Base-by-base conservation (phyloP, 2,113 vertebrate genomes). In the Etheostoma spectabile region DNA sequence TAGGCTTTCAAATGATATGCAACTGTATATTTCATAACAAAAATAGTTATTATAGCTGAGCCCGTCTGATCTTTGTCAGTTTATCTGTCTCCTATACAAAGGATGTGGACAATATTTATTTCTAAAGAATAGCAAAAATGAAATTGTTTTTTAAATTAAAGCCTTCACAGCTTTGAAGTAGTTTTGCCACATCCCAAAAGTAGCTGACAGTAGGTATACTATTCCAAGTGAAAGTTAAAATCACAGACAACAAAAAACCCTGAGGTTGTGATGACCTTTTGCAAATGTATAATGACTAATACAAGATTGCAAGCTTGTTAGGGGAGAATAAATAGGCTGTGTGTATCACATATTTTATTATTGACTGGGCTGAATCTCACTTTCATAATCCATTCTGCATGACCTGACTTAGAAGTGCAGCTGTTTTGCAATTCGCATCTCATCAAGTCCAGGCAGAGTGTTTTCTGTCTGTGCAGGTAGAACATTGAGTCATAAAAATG, bases 401-500 rank as follows among this genome's bases (percentile, higher is more conserved):
- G 69, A 72, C 63, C 77, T 75, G 76, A 83, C 83, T 74, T 79
- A 82, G 79, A 82, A 79, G 76, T 22, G 72, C 56, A 49, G 72
- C 74, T 73, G 62, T 78, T 77, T 77, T 85, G 52, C 48, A 30
- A 81, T 85, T 86, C 68, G 55, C 42, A 79, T 88, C 71, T 84
- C 79, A 89, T 90, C 79, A 74, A 74, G 71, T 77, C 18, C 0
- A 64, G 48, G 51, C 69, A 74, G 64, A 61, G 51, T 67, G 66
- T 80, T 88, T 84, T 83, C 76, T 62, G 70, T 79, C 84, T 56
- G 71, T 56, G 70, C 67, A 80, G 86, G 77, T 86, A 77, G 42
- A 83, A 55, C 18, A 7, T 8, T 79, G 84, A 89, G 81, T 86
- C 77, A 80, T 82, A 80, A 79, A 82, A 87, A 83, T 73, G 45